These are phyloP conservation scores for Euura lappo DNA, from an alignment of 1,140 invertebrate genomes.

Conservation along the genomic window DNA sequence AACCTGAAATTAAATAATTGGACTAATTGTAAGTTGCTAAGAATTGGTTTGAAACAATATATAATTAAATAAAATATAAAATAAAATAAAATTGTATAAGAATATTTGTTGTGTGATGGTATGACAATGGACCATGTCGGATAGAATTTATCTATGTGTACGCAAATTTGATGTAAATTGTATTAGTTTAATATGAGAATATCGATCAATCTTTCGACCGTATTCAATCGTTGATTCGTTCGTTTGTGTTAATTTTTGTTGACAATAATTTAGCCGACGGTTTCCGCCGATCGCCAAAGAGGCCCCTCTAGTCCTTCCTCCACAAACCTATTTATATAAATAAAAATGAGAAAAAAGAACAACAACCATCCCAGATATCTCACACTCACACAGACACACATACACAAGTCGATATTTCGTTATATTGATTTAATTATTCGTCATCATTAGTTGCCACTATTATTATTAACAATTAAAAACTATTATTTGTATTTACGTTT, in stretches of 20 bases:
- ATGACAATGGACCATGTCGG: slow-evolving; percentile 8
- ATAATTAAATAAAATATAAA: slow-evolving; percentile 1
- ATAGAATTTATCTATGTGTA: neutral
- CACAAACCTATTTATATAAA: slow-evolving; percentile 16
- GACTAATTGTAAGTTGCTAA: neutral
- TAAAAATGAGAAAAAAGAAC: neutral
- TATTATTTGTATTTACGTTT: slow-evolving; percentile 53
- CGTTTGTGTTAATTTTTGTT: neutral
- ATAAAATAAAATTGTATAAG: neutral
- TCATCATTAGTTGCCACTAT: slow-evolving; percentile 1
- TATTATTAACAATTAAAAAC: neutral
- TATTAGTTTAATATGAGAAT: neutral
- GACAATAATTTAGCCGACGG: slow-evolving; percentile 3
- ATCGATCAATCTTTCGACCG: neutral
- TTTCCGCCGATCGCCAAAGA: slow-evolving; percentile 51
- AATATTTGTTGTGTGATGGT: slow-evolving; percentile 19
- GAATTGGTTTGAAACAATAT: slow-evolving; percentile 12
- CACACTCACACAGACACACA: too few species aligned
- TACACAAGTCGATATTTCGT: neutral
- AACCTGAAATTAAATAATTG: slow-evolving; percentile 1
- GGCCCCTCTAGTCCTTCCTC: slow-evolving; percentile 54
- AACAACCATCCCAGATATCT: neutral
- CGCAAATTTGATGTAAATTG: neutral
- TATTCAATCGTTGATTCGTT: neutral
- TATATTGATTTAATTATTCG: neutral